Base-by-base conservation (phyloP, 2,888 invertebrate genomes). In the Tipula vernalis region DNA sequence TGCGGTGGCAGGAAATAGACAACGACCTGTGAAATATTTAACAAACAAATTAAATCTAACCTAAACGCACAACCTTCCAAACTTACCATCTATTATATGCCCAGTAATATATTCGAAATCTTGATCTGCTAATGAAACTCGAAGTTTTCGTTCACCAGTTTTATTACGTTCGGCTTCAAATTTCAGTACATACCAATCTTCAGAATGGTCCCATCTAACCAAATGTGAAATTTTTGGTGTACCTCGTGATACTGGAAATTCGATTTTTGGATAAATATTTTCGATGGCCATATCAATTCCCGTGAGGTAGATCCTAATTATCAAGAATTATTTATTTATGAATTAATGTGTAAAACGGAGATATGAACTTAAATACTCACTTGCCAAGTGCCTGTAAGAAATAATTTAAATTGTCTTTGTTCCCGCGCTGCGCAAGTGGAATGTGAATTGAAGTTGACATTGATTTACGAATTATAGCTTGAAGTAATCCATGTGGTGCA, bases 201-300 rank as follows among this genome's bases (percentile, higher is more conserved):
- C 94, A 18, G 94, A 93, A 89, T 98, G 98, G 88, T 98, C 96
- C 98, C 98, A 98, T 88, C 94, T 94, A n/a, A 98, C 94, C 1
- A 96, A 92, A 4, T 97, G 95, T 0, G 96, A 94, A 84, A 98
- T 93, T 94, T 96, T 96, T 0, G 96, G 95, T 0, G 98, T 98
- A 1, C 96, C 95, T 42, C 95, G 93, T 0, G 97, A 95, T 0
- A 98, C 98, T 0, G 98, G 98, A 91, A 94, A 97, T 83, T 93
- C 89, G 0, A 97, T 92, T 39, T 93, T 91, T 0, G 97, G 96
- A 91, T 97, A 98, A 57, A 99, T 92, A 87, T 95, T 94, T 0
- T 95, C 93, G 3, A 97, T 91, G 87, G 95, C 93, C 0, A 96
- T 94, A 89, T 96, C 95, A 87, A 96, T 89, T 1, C 99, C 98